Base-by-base conservation (phyloP, 1,140 invertebrate genomes). In the Halyomorpha halys region DNA sequence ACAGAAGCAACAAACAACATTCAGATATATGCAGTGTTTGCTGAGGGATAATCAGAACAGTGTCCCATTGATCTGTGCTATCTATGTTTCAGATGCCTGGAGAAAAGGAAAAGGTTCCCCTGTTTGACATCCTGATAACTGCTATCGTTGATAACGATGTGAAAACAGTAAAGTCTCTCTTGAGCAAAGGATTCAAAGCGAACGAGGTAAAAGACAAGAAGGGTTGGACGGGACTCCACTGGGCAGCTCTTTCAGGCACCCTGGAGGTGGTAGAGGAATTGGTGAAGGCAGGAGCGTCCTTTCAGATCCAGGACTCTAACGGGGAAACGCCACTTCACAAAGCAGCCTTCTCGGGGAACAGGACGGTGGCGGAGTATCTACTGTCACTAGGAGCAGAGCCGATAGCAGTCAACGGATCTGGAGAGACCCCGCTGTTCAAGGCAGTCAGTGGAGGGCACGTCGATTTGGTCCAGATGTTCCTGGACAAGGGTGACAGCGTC, bases 171-270 rank as follows among this genome's bases (percentile, higher is more conserved):
- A 25, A 25, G 23, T 16, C 14, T 5, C 3, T 56, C 3, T 3
- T 56, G 3, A 23, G 23, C 8, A 23, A 21, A 15, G 53, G 53
- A 1, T 19, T 23, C 18, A 23, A 56, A 19, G 23, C 15, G 14
- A 56, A 56, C 53, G 53, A 56, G 3, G 19, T 16, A 5, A 25
- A 25, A n/a, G 23, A 23, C 14, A 23, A 23, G 18, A 56, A 23
- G 23, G 53, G 53, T 14, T 56, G 53, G 53, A 56, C 53, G 11
- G 19, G 18, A 25, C 53, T 56, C 4, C 53, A 56, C 53, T 56
- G 53, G 53, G 53, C 53, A 1, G 53, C 53, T 9, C 53, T 56
- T 6, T 56, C 19, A 1, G 18, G 19, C 3, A 23, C 23, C 23
- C 53, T 23, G 19, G 23, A 56, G 53, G 15, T 23, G 19, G 53